These are phyloP conservation scores for Actenoides lindsayi DNA, from an alignment of 2,113 vertebrate species.

Conservation along the genomic window DNA sequence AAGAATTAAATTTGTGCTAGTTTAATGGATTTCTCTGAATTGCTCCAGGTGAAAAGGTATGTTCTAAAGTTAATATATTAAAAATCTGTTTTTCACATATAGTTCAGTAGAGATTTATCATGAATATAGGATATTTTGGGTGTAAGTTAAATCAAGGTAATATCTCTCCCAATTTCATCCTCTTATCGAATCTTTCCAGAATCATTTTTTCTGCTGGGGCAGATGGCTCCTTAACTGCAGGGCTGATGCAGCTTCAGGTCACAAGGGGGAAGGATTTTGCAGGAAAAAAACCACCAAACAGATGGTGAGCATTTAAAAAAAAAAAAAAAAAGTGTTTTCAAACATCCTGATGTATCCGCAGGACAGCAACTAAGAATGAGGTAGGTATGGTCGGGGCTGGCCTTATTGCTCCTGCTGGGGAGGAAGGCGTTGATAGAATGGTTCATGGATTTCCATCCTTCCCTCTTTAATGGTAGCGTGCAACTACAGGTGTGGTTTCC, in stretches of 20 bases:
- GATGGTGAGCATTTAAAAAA: neutral
- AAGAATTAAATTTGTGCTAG: neutral
- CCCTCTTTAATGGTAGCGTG: neutral
- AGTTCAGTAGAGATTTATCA: neutral
- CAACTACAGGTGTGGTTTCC: neutral
- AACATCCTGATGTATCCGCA: neutral
- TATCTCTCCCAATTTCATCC: neutral
- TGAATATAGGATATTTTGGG: neutral
- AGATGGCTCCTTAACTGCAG: constrained; percentile 12
- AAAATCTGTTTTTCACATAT: neutral
- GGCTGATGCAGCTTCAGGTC: neutral
- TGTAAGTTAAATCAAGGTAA: neutral
- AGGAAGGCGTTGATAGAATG: neutral
- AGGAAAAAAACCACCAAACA: neutral
- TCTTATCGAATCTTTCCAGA: neutral
- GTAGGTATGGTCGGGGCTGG: neutral
- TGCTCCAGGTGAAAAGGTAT: neutral
- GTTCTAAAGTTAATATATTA: neutral
- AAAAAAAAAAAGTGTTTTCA: neutral
- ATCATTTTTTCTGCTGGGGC: neutral
- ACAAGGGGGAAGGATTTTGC: neutral
- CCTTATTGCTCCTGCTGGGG: neutral
- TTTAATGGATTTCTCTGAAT: constrained; percentile 8
- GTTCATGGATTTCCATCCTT: neutral
- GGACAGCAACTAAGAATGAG: neutral